Conservation (phyloP, 2,797 vertebrate species). For the Fratercula arctica region DNA sequence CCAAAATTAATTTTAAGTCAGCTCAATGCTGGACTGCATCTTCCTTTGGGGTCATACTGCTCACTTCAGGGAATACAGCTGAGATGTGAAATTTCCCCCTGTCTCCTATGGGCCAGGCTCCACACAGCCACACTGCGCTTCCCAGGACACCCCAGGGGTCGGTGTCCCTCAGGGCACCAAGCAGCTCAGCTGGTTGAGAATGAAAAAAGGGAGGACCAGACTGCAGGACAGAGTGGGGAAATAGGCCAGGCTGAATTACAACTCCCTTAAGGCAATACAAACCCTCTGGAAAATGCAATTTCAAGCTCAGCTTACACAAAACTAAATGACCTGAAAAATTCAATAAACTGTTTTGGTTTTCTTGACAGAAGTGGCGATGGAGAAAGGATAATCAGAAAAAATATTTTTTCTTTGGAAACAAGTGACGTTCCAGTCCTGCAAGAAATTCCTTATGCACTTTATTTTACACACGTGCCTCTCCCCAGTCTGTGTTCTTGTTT, state of each 20-base stretch:
- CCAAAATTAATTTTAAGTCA: neutral
- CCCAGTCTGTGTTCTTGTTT: neutral
- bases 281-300: constrained; percentile 42
- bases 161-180: neutral
- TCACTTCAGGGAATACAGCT: neutral
- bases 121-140: neutral
- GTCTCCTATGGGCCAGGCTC: neutral
- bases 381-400: constrained; percentile 32
- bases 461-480: neutral
- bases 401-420: neutral
- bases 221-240: neutral
- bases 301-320: constrained; percentile 40
- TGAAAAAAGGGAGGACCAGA: neutral
- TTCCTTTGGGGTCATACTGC: neutral
- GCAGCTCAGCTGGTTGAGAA: neutral
- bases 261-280: constrained; percentile 26
- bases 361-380: neutral
- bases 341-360: constrained; percentile 53
- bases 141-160: neutral
- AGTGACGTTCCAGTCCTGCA: neutral
- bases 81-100: neutral
- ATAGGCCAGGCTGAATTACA: constrained; percentile 32
- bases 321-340: constrained; percentile 65
- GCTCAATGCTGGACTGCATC: neutral
- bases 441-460: neutral